phyloP scores from a whole-genome alignment of 2,888 invertebrate genomes.

The Thereva nobilitata region DNA sequence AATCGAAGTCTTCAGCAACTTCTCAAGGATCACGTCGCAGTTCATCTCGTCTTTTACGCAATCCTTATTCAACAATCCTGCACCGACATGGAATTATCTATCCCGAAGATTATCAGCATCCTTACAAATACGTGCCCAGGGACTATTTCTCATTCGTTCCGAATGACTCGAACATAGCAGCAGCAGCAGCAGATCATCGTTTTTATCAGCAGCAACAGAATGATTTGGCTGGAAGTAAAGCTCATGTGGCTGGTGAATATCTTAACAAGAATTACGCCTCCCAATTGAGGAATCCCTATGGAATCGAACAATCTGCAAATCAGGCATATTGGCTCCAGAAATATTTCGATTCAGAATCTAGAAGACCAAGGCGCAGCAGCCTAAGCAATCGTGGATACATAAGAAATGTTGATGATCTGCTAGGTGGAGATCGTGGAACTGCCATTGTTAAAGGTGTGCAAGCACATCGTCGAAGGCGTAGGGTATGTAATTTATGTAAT shows the following conservation, averaged over 20 bases:
- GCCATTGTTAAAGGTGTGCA: constrained; percentile 34
- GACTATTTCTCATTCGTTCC: not conserved
- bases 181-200: constrained; percentile 51
- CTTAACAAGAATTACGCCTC: constrained; percentile 40
- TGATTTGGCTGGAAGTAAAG: constrained; percentile 54
- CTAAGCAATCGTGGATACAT: constrained; percentile 47
- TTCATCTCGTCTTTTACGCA: constrained; percentile 22
- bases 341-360: constrained; percentile 42
- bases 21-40: constrained; percentile 16
- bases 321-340: constrained; percentile 55
- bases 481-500: constrained; percentile 45
- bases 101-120: constrained; percentile 12
- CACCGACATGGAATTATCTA: constrained; percentile 15
- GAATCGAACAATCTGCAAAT: constrained; percentile 46
- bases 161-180: not conserved
- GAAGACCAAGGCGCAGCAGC: constrained; percentile 49
- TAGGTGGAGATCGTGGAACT: constrained; percentile 40
- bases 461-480: constrained; percentile 49
- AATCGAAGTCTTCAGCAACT: constrained; percentile 40
- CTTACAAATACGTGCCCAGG: not conserved
- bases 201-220: constrained; percentile 55
- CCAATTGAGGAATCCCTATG: constrained; percentile 50
- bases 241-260: constrained; percentile 55
- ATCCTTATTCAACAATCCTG: constrained; percentile 43
- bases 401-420: constrained; percentile 54